These are phyloP conservation scores for Calameuta filiformis DNA, from an alignment of 2,888 invertebrate species.

Conservation along the genomic window DNA sequence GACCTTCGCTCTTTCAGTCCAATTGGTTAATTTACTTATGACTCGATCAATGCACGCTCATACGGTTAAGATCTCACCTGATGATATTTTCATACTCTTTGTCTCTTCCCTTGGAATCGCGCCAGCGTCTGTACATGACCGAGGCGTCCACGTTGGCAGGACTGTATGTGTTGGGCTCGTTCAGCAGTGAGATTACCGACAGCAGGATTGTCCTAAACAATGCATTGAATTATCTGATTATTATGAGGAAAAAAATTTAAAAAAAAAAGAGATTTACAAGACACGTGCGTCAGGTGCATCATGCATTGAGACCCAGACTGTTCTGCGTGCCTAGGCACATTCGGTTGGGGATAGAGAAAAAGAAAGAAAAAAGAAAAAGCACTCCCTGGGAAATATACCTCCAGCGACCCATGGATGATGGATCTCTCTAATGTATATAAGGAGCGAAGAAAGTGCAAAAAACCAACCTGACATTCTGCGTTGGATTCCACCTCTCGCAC, in stretches of 20 bases:
- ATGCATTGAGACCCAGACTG: not conserved
- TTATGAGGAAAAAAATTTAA: not conserved
- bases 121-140: slow-evolving; percentile 99
- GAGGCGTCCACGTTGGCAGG: slow-evolving; percentile 99
- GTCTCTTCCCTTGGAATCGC: slow-evolving; percentile 96
- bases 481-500: slow-evolving; percentile 99
- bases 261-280: no score
- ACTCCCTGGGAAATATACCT: not conserved
- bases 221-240: slow-evolving; percentile 14
- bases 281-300: not conserved
- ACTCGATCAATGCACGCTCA: not conserved
- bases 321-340: not conserved
- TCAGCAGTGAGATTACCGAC: slow-evolving; percentile 97
- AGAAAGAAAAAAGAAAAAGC: not conserved
- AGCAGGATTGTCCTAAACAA: slow-evolving; percentile 87
- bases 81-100: slow-evolving; percentile 99
- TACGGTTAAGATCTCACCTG: slow-evolving; percentile 71
- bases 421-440: not conserved
- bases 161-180: slow-evolving; percentile 99
- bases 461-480: slow-evolving; percentile 89
- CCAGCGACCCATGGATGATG: not conserved
- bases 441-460: not conserved
- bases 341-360: not conserved
- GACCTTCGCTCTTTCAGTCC: not conserved
- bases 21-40: not conserved